Evolutionary conservation across 2,113 vertebrate species (phyloP), one percentile per base, ranked within the genome.

Genomic region (Oriolus oriolus): DNA sequence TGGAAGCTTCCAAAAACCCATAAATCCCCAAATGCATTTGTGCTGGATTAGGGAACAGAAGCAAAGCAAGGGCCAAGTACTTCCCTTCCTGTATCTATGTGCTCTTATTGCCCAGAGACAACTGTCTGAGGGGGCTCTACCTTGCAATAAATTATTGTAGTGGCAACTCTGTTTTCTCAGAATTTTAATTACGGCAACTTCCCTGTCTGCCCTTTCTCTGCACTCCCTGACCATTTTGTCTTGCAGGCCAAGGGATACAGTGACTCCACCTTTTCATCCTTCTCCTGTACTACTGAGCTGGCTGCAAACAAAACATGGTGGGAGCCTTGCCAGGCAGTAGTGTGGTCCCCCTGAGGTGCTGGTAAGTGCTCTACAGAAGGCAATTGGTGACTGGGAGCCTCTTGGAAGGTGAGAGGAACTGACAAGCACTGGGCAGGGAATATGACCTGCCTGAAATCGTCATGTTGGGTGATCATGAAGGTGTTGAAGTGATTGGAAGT

Each of bases 1-100:
- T 96, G 92, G 94, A 95, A 96, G 77, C 88, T 94, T 93, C 90
- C 92, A 95, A 94, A 95, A 94, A 12, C 74, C 66, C 60, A 90
- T 91, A 97, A 96, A 96, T 95, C 95, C 90, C 85, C 39, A 94
- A 91, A 93, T 86, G 70, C 45, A n/a, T 95, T 96, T 95, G 90
- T 92, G 88, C 80, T 95, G 93, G 83, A 86, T 96, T 95, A 94
- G 53, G 70, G 88, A 95, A 75, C 68, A 95, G 85, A 83, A 94
- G 84, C 57, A 87, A 95, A 89, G 56, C 79, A 53, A 94, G 53
- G 75, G 68, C 75, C 74, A 66, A 90, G 31, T 45, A 15, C 84
- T 90, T 54, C 44, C 49, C 49, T 91, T 52, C 44, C 53, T 24
- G 17, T 64, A 35, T 63, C n/a, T 37, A 2, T 41, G 76, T 71